Percentiles rank a stretch among this genome's conserved stretches.
These are phyloP conservation scores for Myathropa florea DNA, from an alignment of 2,888 invertebrate genomes.

Conservation along the genomic window DNA sequence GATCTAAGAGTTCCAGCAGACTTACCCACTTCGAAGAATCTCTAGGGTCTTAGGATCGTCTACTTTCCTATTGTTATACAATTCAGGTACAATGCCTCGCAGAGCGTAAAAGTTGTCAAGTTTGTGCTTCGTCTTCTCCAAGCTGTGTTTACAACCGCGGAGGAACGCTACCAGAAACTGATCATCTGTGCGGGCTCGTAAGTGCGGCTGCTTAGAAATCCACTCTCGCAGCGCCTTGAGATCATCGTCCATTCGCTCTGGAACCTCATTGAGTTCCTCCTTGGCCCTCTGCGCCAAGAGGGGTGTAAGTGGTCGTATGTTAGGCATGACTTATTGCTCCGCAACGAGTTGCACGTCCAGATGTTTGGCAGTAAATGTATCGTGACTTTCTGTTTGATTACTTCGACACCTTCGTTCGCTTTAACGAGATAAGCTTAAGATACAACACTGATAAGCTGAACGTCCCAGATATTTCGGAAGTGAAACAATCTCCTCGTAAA, in stretches of 20 bases:
- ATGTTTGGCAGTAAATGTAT: background rate
- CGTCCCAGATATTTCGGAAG: background rate
- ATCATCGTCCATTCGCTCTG: conserved; percentile 78
- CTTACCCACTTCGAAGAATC: conserved; percentile 78
- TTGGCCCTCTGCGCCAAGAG: conserved; percentile 79
- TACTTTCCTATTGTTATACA: conserved; percentile 80
- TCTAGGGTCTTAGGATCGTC: conserved; percentile 75
- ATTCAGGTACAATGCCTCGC: conserved; percentile 83
- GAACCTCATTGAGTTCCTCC: conserved; percentile 82
- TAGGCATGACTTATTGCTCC: conserved; percentile 70
- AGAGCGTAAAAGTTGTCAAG: conserved; percentile 83
- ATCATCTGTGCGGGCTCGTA: conserved; percentile 80
- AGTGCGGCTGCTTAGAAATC: conserved; percentile 82
- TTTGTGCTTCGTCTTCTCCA: conserved; percentile 83
- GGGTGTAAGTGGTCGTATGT: conserved; percentile 77
- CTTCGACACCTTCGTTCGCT: background rate
- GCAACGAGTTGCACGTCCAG: background rate
- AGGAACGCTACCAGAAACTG: conserved; percentile 82
- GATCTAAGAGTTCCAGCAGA: background rate
- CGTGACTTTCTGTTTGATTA: background rate
- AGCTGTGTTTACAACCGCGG: conserved; percentile 83
- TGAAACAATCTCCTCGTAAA: too few relatives aligned
- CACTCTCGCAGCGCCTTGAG: conserved; percentile 81
- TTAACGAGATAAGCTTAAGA: background rate
- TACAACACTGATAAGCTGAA: background rate